Conservation (phyloP, 2,888 invertebrate species). For the Phengaris alcon region DNA sequence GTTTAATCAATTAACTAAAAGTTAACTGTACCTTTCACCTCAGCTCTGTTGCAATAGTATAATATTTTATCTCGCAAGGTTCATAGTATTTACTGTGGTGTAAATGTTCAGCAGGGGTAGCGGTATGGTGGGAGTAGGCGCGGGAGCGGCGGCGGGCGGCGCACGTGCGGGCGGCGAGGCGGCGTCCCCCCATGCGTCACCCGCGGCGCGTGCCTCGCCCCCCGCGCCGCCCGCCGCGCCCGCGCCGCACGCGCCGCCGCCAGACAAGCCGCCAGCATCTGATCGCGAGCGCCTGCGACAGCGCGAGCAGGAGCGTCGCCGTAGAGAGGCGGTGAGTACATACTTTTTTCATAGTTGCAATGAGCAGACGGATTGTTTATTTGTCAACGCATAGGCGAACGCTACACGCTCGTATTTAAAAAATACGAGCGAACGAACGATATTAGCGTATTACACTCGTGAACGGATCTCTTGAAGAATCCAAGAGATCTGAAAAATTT, state of each 20-base stretch:
- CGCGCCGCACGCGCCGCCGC: conserved; percentile 59
- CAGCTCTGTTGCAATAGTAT: no score
- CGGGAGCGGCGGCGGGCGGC: conserved; percentile 23
- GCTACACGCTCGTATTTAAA: no score
- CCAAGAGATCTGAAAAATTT: no score
- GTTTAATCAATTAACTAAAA: no score
- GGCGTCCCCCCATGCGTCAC: conserved; percentile 65
- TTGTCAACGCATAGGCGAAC: no score
- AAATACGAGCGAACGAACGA: no score
- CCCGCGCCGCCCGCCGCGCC: conserved; percentile 54
- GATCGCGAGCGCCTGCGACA: conserved; percentile 91
- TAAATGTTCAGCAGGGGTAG: background rate
- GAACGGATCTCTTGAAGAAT: no score
- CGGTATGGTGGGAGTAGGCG: conserved; percentile 45
- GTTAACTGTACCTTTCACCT: no score
- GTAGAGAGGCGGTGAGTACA: conserved; percentile 92
- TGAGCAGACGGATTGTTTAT: no score
- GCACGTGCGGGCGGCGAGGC: conserved; percentile 55
- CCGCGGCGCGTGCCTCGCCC: conserved; percentile 57
- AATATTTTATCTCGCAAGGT: no score
- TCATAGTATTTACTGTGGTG: background rate
- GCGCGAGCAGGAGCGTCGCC: conserved; percentile 93
- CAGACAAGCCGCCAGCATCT: conserved; percentile 80
- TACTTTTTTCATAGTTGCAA: no score
- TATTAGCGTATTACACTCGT: no score